Evolutionary conservation across 2,113 vertebrate genomes (phyloP).

Genomic region (Nothocercus julius): DNA sequence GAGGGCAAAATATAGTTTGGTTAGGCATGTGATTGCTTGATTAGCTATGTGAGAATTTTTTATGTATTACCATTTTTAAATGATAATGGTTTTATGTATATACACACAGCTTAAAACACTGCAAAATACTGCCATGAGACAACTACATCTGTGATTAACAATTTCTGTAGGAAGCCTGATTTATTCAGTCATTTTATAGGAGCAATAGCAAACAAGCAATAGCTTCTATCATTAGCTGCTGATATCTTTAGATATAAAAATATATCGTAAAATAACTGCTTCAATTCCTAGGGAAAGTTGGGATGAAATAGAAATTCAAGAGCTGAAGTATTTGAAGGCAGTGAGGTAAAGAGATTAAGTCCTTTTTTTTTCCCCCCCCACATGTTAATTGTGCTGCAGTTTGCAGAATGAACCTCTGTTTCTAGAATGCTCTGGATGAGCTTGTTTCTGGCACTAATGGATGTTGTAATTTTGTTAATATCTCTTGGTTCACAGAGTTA

Average conservation of each 20-base stretch:
- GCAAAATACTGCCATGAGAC: neutral
- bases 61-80: neutral
- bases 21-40: neutral
- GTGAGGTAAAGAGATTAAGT: neutral
- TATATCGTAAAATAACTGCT: neutral
- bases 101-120: neutral
- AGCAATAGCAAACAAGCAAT: neutral
- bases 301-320: neutral
- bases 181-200: neutral
- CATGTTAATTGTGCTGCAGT: neutral
- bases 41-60: neutral
- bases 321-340: neutral
- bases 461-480: neutral
- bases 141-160: neutral
- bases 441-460: neutral
- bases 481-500: neutral
- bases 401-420: neutral
- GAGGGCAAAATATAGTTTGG: neutral
- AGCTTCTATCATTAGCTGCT: neutral
- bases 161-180: neutral
- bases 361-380: neutral
- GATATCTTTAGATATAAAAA: neutral
- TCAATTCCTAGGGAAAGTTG: neutral
- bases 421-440: neutral
- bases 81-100: neutral